Evolutionary conservation across 2,797 vertebrate species (phyloP).

Genomic region (Acanthopagrus latus): DNA sequence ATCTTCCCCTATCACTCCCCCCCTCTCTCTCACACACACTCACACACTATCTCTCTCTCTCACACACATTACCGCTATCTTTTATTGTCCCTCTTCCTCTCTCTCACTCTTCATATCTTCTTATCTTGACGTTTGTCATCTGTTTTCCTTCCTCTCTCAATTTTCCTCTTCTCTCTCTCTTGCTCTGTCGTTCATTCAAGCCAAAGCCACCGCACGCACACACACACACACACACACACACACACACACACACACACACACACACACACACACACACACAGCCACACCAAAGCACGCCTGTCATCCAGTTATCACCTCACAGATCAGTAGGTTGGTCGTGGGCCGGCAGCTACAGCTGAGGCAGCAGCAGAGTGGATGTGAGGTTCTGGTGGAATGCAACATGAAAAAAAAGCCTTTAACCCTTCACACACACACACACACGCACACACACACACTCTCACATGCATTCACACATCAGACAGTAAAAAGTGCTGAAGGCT

Average conservation of each 20-base stretch:
- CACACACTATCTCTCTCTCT: background rate
- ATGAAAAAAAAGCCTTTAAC: slow-evolving; percentile 55
- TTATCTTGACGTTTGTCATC: slow-evolving; percentile 30
- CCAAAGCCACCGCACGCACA: slow-evolving; percentile 21
- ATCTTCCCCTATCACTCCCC: slow-evolving; percentile 8
- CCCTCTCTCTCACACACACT: background rate
- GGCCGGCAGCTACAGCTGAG: slow-evolving; percentile 71
- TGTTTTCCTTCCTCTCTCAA: background rate
- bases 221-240: slow-evolving; percentile 1
- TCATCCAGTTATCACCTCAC: slow-evolving; percentile 67
- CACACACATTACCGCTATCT: background rate
- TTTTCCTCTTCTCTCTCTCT: slow-evolving; percentile 20
- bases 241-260: slow-evolving; percentile 6
- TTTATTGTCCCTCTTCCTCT: slow-evolving; percentile 12
- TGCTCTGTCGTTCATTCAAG: slow-evolving; percentile 27
- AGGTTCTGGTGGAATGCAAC: slow-evolving; percentile 66
- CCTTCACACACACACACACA: slow-evolving; percentile 21
- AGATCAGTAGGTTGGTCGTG: slow-evolving; percentile 69
- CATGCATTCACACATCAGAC: slow-evolving; percentile 45
- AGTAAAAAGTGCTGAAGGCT: slow-evolving; percentile 65
- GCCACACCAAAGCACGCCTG: slow-evolving; percentile 61
- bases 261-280: slow-evolving; percentile 11
- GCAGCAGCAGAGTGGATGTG: slow-evolving; percentile 65
- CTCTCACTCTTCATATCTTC: slow-evolving; percentile 13
- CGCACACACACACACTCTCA: slow-evolving; percentile 23